Evolutionary conservation across 2,888 invertebrate genomes (phyloP).

Genomic region (Drosophila koepferae): DNA sequence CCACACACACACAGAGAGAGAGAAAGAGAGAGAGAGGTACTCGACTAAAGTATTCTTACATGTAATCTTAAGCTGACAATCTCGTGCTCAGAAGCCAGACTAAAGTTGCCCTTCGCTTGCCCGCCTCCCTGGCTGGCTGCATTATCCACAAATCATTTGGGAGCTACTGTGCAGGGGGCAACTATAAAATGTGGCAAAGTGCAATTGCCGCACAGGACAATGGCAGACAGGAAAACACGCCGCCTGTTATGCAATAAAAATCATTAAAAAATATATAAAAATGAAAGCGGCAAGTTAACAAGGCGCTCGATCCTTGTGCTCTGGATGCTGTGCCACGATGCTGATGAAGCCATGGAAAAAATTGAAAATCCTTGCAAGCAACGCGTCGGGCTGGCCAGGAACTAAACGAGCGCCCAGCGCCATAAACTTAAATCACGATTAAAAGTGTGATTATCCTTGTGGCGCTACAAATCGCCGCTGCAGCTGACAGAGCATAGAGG

Average conservation of each 20-base stretch:
- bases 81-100: constrained; percentile 8
- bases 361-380: constrained; percentile 47
- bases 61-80: constrained; percentile 4
- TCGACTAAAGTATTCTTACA: background rate
- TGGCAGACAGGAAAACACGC: constrained; percentile 43
- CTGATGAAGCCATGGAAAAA: constrained; percentile 63
- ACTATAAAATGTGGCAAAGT: constrained; percentile 80
- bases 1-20: background rate
- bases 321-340: constrained; percentile 5
- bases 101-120: constrained; percentile 6
- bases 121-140: constrained; percentile 3
- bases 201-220: constrained; percentile 73
- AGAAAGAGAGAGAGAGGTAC: too few species aligned
- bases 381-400: constrained; percentile 63
- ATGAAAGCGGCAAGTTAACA: constrained; percentile 74
- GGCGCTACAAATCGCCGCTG: constrained; percentile 83
- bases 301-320: constrained; percentile 33
- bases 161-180: constrained; percentile 9
- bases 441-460: constrained; percentile 85
- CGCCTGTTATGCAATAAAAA: constrained; percentile 77
- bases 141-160: constrained; percentile 53
- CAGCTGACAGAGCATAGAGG: constrained; percentile 69
- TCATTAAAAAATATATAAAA: constrained; percentile 81
- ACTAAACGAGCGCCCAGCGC: constrained; percentile 77
- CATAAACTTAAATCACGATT: constrained; percentile 84